These are phyloP conservation scores for Fundulus diaphanus DNA, from an alignment of 2,797 vertebrate genomes.

Conservation along the genomic window DNA sequence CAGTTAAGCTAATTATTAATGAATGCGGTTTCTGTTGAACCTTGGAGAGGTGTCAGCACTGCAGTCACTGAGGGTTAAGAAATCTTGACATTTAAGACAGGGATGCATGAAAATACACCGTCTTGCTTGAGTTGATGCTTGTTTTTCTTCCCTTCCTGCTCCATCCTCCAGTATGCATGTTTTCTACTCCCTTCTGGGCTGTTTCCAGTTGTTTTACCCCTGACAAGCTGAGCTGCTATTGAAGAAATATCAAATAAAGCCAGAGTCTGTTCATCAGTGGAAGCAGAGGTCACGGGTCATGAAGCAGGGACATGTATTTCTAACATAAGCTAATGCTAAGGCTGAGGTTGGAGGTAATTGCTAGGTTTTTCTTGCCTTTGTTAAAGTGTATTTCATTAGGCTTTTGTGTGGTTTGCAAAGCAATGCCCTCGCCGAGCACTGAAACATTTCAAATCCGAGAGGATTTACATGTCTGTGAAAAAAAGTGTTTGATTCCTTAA, in stretches of 20 bases:
- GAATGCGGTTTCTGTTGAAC: slow-evolving; percentile 86
- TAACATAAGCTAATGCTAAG: slow-evolving; percentile 61
- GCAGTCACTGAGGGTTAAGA: slow-evolving; percentile 78
- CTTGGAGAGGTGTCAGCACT: slow-evolving; percentile 82
- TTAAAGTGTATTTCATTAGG: background rate
- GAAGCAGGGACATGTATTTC: slow-evolving; percentile 47
- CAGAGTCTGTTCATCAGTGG: slow-evolving; percentile 75
- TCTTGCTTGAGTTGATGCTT: slow-evolving; percentile 83
- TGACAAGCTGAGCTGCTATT: slow-evolving; percentile 76
- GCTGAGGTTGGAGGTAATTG: slow-evolving; percentile 37
- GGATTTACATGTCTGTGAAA: background rate
- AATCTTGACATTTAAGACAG: slow-evolving; percentile 86
- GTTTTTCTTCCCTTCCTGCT: slow-evolving; percentile 69
- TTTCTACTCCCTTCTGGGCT: slow-evolving; percentile 76
- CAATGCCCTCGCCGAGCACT: background rate
- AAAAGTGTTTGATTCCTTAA: background rate
- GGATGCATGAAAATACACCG: slow-evolving; percentile 85
- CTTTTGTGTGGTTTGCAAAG: background rate
- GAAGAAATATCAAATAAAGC: slow-evolving; percentile 81
- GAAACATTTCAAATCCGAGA: background rate
- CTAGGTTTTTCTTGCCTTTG: slow-evolving; percentile 11
- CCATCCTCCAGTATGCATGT: slow-evolving; percentile 71
- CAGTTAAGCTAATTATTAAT: slow-evolving; percentile 83
- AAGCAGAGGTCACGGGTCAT: slow-evolving; percentile 66
- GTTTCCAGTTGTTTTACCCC: slow-evolving; percentile 78